phyloP scores from a whole-genome alignment of 1,140 invertebrate genomes.

The Cherax quadricarinatus region DNA sequence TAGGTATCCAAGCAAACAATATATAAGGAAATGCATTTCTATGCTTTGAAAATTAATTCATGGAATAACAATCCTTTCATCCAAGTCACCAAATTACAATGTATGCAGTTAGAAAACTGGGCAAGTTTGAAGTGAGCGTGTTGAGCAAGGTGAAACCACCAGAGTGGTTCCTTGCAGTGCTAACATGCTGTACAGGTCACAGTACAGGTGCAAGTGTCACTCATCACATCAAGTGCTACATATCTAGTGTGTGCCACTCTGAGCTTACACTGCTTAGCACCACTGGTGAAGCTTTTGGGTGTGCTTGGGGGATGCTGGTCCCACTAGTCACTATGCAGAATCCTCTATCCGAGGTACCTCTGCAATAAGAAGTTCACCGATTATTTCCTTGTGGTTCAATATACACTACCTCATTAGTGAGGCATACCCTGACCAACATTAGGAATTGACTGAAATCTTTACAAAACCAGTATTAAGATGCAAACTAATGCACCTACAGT shows the following conservation, averaged over 20 bases:
- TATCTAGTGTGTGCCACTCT: background rate
- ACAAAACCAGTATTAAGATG: too few species aligned
- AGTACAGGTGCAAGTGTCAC: background rate
- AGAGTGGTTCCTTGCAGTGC: background rate
- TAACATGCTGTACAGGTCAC: background rate
- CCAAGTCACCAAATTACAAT: background rate
- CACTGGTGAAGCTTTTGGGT: background rate
- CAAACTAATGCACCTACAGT: too few species aligned
- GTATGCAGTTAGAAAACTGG: background rate
- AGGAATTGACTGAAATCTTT: too few species aligned
- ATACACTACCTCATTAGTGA: too few species aligned
- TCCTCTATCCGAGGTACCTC: background rate
- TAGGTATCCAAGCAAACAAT: background rate
- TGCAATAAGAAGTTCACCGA: background rate
- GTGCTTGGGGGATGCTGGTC: background rate
- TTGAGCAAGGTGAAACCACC: background rate
- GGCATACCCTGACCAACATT: too few species aligned
- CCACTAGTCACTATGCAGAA: constrained; percentile 6
- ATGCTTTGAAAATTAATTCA: too few species aligned
- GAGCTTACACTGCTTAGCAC: constrained; percentile 12
- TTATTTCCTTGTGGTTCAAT: too few species aligned
- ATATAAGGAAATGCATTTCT: too few species aligned
- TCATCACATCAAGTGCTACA: background rate
- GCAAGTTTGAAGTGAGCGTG: background rate
- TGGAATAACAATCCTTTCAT: too few species aligned